phyloP scores from a whole-genome alignment of 1,140 invertebrate species.

The Prorops nasuta region DNA sequence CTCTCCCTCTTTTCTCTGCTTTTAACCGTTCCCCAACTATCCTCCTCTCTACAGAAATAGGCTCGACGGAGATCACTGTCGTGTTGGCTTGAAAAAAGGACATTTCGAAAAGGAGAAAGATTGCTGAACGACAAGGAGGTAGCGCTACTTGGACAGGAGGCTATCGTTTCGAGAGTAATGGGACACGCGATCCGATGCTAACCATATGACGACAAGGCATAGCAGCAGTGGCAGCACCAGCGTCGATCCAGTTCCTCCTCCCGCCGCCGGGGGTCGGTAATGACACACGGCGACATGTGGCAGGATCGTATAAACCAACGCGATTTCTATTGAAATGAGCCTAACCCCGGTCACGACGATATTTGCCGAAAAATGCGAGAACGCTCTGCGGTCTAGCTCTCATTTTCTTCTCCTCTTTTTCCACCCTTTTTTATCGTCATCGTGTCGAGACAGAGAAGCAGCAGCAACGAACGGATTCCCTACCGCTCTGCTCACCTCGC shows the following conservation, averaged over 20 bases:
- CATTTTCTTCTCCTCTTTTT: conserved; percentile 10
- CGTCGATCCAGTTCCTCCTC: no score
- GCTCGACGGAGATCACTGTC: no score
- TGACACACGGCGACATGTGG: conserved; percentile 38
- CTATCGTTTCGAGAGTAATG: no score
- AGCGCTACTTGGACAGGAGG: no score
- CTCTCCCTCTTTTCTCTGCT: conserved; percentile 6
- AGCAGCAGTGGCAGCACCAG: conserved; percentile 12
- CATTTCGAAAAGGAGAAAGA: neutral
- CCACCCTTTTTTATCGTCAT: conserved; percentile 1
- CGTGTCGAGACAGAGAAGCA: no score
- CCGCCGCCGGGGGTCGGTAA: no score
- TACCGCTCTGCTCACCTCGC: neutral
- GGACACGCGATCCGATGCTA: no score
- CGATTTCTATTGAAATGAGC: conserved; percentile 47
- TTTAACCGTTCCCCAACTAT: neutral
- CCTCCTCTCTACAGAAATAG: conserved; percentile 6
- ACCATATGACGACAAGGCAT: conserved; percentile 28
- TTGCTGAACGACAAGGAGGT: no score
- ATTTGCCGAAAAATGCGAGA: conserved; percentile 17
- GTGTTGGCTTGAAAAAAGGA: neutral
- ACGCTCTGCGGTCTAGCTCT: conserved; percentile 8
- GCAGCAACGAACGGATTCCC: conserved; percentile 2
- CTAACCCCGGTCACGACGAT: conserved; percentile 11
- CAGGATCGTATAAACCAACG: conserved; percentile 23